phyloP scores from a whole-genome alignment of 1,140 invertebrate genomes.

The Drosophila elegans region DNA sequence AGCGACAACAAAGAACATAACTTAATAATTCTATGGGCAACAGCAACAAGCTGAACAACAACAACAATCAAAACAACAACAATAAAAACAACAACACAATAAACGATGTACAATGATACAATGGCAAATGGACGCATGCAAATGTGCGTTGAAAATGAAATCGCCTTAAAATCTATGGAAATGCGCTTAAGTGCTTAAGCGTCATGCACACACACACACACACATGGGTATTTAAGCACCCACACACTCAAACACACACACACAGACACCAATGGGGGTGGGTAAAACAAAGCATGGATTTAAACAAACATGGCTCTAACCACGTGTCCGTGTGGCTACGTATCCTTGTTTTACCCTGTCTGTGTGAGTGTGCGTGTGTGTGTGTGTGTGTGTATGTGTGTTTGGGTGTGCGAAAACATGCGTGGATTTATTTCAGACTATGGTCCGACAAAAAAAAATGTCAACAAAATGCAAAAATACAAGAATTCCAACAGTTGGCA shows the following conservation, averaged over 20 bases:
- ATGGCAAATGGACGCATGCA: slow-evolving; percentile 59
- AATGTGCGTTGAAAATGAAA: slow-evolving; percentile 66
- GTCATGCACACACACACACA: slow-evolving; percentile 14
- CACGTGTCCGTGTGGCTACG: slow-evolving; percentile 57
- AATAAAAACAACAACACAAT: no score
- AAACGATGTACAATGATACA: slow-evolving; percentile 19
- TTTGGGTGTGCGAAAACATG: slow-evolving; percentile 23
- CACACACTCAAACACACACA: slow-evolving; percentile 16
- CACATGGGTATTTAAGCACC: background rate
- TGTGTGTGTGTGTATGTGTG: background rate
- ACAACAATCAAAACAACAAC: no score
- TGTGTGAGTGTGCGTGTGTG: background rate
- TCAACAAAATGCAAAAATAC: background rate
- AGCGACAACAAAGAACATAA: slow-evolving; percentile 35
- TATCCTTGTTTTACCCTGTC: slow-evolving; percentile 27
- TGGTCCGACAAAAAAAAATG: slow-evolving; percentile 13
- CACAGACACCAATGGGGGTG: background rate
- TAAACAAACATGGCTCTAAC: slow-evolving; percentile 60
- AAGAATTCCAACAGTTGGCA: slow-evolving; percentile 10
- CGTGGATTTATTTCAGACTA: slow-evolving; percentile 52
- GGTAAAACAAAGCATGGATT: slow-evolving; percentile 43
- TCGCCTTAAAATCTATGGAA: slow-evolving; percentile 75
- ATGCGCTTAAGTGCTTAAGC: slow-evolving; percentile 73
- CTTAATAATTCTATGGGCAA: slow-evolving; percentile 39
- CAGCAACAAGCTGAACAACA: background rate